These are phyloP conservation scores for Sceliomorpha sp. DNA, from an alignment of 2,888 invertebrate species.

Conservation along the genomic window DNA sequence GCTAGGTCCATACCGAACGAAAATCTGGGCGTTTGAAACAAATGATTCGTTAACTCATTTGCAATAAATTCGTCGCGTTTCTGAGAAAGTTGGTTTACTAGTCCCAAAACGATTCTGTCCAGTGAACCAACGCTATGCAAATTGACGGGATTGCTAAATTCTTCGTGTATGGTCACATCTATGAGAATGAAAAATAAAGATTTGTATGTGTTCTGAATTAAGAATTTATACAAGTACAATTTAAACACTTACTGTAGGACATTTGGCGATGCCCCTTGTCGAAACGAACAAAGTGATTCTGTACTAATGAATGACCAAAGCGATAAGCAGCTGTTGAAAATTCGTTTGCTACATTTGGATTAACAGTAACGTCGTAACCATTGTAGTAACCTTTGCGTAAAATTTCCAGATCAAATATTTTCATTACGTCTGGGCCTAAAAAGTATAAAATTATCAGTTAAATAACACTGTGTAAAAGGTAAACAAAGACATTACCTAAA, in stretches of 20 bases:
- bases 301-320: conserved; percentile 93
- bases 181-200: conserved; percentile 52
- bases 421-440: conserved; percentile 87
- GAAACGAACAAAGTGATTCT: conserved; percentile 87
- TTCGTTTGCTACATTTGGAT: conserved; percentile 88
- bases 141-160: conserved; percentile 84
- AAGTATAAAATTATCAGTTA: conserved; percentile 18
- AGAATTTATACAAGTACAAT: background rate
- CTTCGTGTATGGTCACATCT: conserved; percentile 91
- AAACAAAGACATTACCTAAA: conserved; percentile 81
- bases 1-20: conserved; percentile 92
- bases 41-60: conserved; percentile 89
- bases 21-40: conserved; percentile 87
- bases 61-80: conserved; percentile 91
- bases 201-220: too few relatives aligned
- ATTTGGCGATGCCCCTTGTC: conserved; percentile 86
- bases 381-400: conserved; percentile 86
- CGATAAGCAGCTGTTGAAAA: conserved; percentile 92
- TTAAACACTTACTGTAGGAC: conserved; percentile 85
- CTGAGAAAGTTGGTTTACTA: conserved; percentile 89
- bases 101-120: conserved; percentile 88
- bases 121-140: conserved; percentile 90
- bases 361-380: conserved; percentile 86
- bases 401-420: conserved; percentile 87
- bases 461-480: background rate